phyloP scores from a whole-genome alignment of 2,113 vertebrate species.

The Sarotherodon lohbergeri region DNA sequence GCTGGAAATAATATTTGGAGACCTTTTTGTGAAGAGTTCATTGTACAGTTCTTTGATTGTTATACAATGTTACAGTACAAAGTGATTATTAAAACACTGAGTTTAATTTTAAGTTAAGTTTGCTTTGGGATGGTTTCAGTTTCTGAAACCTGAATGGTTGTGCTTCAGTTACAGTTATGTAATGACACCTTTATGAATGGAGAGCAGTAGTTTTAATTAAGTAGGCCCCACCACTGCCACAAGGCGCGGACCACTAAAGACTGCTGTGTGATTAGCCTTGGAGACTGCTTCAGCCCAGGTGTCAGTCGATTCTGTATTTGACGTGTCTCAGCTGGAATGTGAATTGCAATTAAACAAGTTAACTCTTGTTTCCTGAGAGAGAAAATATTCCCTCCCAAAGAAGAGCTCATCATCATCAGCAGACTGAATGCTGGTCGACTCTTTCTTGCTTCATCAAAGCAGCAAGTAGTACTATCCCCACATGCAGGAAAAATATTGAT shows the following conservation, averaged over 20 bases:
- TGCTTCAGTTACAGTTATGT: not conserved
- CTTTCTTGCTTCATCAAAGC: not conserved
- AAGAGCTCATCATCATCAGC: not conserved
- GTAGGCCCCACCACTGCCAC: not conserved
- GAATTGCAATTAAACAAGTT: slow-evolving; percentile 64
- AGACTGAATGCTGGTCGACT: not conserved
- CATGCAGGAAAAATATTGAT: fast-evolving
- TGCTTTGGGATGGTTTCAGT: not conserved
- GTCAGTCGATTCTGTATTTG: slow-evolving; percentile 37
- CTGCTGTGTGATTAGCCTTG: not conserved
- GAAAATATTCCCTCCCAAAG: slow-evolving; percentile 6
- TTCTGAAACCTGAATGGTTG: not conserved
- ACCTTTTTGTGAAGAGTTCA: not conserved
- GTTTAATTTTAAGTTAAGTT: not conserved
- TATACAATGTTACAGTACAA: not conserved
- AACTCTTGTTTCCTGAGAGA: slow-evolving; percentile 67
- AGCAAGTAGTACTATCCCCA: too few species aligned
- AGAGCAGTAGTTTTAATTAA: not conserved
- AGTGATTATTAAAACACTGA: not conserved
- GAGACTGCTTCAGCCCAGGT: not conserved
- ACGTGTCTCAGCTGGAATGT: slow-evolving; percentile 62
- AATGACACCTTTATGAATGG: not conserved
- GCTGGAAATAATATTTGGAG: not conserved
- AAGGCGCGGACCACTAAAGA: not conserved
- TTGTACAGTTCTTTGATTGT: not conserved